phyloP scores from a whole-genome alignment of 2,797 vertebrate genomes.

The Echeneis naucrates region DNA sequence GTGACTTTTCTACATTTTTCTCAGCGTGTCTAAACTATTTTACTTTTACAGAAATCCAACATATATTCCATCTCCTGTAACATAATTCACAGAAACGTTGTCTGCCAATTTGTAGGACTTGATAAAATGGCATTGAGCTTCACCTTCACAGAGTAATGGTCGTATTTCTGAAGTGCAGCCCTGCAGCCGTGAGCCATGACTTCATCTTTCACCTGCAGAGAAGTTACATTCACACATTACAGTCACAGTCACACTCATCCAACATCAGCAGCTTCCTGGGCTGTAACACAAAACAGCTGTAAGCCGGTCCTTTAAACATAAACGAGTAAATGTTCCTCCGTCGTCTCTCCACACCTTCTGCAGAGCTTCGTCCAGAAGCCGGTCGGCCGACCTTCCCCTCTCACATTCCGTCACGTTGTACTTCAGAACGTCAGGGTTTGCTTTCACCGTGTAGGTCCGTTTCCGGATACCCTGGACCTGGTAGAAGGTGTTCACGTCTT shows the following conservation, averaged over 20 bases:
- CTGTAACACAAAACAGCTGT: too few relatives aligned
- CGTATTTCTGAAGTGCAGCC: slow-evolving; percentile 59
- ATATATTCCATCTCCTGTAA: too few relatives aligned
- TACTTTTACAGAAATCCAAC: too few relatives aligned
- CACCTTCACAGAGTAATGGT: slow-evolving; percentile 80
- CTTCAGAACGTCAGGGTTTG: slow-evolving; percentile 76
- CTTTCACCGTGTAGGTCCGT: slow-evolving; percentile 57
- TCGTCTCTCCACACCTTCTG: slow-evolving; percentile 43
- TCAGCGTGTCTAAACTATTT: too few relatives aligned
- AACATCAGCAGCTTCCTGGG: too few relatives aligned
- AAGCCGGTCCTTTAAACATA: too few relatives aligned
- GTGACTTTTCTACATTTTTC: too few relatives aligned
- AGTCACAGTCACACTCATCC: too few relatives aligned
- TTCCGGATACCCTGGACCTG: slow-evolving; percentile 60
- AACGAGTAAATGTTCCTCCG: too few relatives aligned
- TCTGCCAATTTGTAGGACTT: too few relatives aligned
- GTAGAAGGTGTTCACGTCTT: slow-evolving; percentile 78
- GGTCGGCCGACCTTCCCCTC: slow-evolving; percentile 55
- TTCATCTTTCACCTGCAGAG: slow-evolving; percentile 69
- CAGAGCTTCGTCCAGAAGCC: slow-evolving; percentile 76
- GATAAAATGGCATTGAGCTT: slow-evolving; percentile 6
- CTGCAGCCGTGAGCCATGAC: slow-evolving; percentile 62
- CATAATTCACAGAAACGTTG: too few relatives aligned
- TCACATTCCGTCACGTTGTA: slow-evolving; percentile 68
- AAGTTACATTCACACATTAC: too few relatives aligned